Conservation (phyloP, 1,140 invertebrate species). For the Battus philenor region DNA sequence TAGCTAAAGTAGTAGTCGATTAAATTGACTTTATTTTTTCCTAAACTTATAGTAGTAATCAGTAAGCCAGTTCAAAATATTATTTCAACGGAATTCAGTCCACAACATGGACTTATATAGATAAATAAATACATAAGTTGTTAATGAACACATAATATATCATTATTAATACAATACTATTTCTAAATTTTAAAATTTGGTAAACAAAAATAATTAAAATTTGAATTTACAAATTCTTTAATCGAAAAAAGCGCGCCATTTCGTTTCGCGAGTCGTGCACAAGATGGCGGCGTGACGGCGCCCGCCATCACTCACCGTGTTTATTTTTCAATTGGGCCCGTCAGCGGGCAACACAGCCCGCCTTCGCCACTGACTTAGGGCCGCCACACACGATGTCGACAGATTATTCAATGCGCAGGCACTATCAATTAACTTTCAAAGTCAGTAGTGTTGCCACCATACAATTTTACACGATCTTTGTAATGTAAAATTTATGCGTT, state of each 20-base stretch:
- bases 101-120: background rate
- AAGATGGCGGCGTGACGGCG: constrained; percentile 30
- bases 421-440: constrained; percentile 5
- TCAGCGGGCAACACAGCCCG: constrained; percentile 31
- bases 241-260: constrained; percentile 15
- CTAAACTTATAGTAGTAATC: no score
- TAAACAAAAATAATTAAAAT: background rate
- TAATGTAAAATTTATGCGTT: no score
- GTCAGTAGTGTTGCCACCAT: constrained; percentile 1
- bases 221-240: background rate
- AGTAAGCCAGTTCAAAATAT: no score
- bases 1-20: no score
- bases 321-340: constrained; percentile 67
- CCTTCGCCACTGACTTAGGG: constrained; percentile 42
- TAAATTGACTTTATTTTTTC: no score
- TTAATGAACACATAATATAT: background rate
- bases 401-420: constrained; percentile 44
- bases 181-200: background rate
- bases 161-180: no score
- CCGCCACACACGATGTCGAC: constrained; percentile 54
- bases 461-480: no score
- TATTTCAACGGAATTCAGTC: no score
- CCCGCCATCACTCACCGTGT: constrained; percentile 44
- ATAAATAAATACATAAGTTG: background rate
- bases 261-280: constrained; percentile 21